Percentiles rank a stretch among this genome's conserved stretches.
These are phyloP conservation scores for Pampus argenteus DNA, from an alignment of 2,797 vertebrate genomes.

Conservation along the genomic window DNA sequence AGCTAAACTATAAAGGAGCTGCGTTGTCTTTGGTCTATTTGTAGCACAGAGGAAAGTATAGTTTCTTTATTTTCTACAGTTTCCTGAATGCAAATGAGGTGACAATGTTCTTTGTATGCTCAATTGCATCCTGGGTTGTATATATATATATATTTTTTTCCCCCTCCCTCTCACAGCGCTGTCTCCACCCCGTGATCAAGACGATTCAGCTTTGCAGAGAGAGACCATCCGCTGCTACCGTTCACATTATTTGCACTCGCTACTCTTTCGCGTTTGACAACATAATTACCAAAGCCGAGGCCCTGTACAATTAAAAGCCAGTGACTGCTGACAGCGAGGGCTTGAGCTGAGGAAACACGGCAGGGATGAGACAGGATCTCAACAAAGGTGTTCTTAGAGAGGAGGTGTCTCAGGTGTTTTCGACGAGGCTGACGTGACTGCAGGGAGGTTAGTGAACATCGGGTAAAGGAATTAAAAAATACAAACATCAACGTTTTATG, in stretches of 20 bases:
- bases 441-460: not conserved
- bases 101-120: constrained; percentile 69
- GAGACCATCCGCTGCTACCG: constrained; percentile 31
- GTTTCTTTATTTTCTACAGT: constrained; percentile 48
- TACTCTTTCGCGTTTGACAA: constrained; percentile 69
- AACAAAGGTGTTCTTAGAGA: constrained; percentile 31
- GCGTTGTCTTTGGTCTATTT: constrained; percentile 45
- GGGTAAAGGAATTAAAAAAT: too few species aligned
- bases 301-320: constrained; percentile 77
- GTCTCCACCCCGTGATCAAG: constrained; percentile 56
- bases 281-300: constrained; percentile 74
- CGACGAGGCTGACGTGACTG: constrained; percentile 9
- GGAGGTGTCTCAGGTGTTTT: not conserved
- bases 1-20: constrained; percentile 25
- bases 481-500: too few species aligned
- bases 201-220: constrained; percentile 54
- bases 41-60: constrained; percentile 37
- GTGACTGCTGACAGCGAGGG: constrained; percentile 58
- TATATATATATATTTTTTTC: too few species aligned
- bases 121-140: constrained; percentile 64
- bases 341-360: constrained; percentile 17
- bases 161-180: constrained; percentile 29
- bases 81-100: constrained; percentile 65
- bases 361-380: constrained; percentile 49
- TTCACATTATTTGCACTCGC: constrained; percentile 62